These are phyloP conservation scores for Pilophorus perplexus DNA, from an alignment of 2,888 invertebrate species.

Conservation along the genomic window DNA sequence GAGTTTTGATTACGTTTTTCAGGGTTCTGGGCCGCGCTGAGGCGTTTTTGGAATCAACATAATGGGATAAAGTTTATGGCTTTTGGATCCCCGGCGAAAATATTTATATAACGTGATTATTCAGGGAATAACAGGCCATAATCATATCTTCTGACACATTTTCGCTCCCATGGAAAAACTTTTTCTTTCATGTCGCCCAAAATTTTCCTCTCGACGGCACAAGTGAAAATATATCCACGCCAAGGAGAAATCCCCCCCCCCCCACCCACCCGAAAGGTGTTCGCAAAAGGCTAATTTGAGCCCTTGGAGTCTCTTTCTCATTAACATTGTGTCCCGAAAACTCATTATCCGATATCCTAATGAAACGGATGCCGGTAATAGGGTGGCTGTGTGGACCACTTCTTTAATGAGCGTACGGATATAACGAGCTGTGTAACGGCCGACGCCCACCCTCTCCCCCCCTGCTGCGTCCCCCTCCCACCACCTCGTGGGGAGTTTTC, in stretches of 20 bases:
- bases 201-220: no score
- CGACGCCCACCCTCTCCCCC: slow-evolving; percentile 32
- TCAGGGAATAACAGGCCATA: no score
- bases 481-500: neutral
- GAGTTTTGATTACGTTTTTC: no score
- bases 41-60: no score
- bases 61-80: no score
- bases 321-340: slow-evolving; percentile 47
- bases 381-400: slow-evolving; percentile 42
- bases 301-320: slow-evolving; percentile 42
- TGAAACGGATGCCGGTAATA: slow-evolving; percentile 47
- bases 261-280: slow-evolving; percentile 23
- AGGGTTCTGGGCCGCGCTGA: no score
- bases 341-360: slow-evolving; percentile 48
- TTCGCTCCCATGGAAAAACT: neutral
- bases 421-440: slow-evolving; percentile 43
- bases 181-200: neutral
- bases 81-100: no score
- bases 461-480: neutral
- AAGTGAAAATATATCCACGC: neutral
- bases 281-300: slow-evolving; percentile 37
- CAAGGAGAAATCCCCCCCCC: no score
- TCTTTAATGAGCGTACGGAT: slow-evolving; percentile 43
- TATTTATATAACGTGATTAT: no score
- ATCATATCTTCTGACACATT: neutral